Conservation (phyloP, 2,113 vertebrate genomes). For the Gymnogyps californianus region DNA sequence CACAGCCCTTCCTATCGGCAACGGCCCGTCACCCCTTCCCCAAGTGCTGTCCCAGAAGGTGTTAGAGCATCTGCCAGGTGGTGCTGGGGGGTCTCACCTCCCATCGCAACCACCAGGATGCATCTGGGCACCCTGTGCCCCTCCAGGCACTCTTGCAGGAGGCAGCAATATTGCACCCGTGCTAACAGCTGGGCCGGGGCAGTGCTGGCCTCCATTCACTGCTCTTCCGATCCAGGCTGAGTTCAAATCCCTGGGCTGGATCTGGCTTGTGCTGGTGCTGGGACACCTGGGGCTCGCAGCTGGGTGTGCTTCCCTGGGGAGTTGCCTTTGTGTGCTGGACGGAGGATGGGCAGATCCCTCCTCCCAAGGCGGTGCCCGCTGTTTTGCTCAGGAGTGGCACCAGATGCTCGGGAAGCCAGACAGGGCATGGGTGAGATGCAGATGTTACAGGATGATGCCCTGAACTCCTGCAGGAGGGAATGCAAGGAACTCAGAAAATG, state of each 20-base stretch:
- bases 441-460: conserved; percentile 5
- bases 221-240: neutral
- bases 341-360: neutral
- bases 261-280: neutral
- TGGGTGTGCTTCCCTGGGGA: neutral
- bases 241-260: neutral
- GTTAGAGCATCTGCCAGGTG: neutral
- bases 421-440: conserved; percentile 45
- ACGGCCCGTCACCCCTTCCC: neutral
- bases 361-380: no score
- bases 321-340: neutral
- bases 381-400: no score
- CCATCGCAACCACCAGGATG: rapidly evolving
- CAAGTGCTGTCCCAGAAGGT: rapidly evolving
- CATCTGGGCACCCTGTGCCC: neutral
- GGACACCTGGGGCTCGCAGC: neutral
- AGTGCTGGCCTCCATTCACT: rapidly evolving
- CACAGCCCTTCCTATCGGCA: rapidly evolving
- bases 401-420: conserved; percentile 35
- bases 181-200: rapidly evolving
- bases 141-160: neutral
- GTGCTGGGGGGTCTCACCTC: neutral
- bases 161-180: rapidly evolving
- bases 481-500: conserved; percentile 53
- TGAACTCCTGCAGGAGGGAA: conserved; percentile 47